Base-by-base conservation (phyloP, 2,113 vertebrate species). In the Solea senegalensis region DNA sequence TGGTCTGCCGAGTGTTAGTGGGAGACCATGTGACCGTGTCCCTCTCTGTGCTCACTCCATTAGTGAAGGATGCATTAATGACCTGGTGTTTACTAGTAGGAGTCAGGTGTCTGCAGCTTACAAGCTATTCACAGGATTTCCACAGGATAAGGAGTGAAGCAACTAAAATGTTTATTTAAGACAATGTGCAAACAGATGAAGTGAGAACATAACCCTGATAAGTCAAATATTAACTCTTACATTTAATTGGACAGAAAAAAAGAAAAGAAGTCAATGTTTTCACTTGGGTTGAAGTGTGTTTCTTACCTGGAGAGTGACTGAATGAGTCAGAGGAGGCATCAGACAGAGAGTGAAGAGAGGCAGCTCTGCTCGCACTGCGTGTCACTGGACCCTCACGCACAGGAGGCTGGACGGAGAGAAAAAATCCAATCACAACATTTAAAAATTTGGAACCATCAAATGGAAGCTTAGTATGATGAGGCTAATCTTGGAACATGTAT, bases 271-370 rank as follows among this genome's bases (percentile, higher is more conserved):
- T 45, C 50, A 55, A 1, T 43, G 34, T 69, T 81, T 54, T 54
- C n/a, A 14, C 48, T 39, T 70, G 21, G 62, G 52, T 28, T 44
- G 14, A 49, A 51, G 8, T 9, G n/a, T 27, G 27, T 41, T 8
- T 75, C 64, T 90, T 90, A 97, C 97, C 96, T 91, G 95, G 91
- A 21, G 96, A 95, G 6, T 94, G 86, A 68, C 88, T 73, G 8
- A 94, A 97, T 60, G 93, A 92, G 73, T 96, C 95, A 0, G 89
- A 92, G 5, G 95, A 96, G 69, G 94, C 94, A 49, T 95, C 95
- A 0, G 94, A 96, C 0, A 94, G 89, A 8, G 93, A 93, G 69
- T 95, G 90, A 15, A 93, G 50, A 0, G 94, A 95, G 12, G 93
- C 93, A 1, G 94, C 88, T 51, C 89, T 90, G 0, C 87, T 85